Evolutionary conservation across 2,888 invertebrate species (phyloP).

Genomic region (Amiota communis): DNA sequence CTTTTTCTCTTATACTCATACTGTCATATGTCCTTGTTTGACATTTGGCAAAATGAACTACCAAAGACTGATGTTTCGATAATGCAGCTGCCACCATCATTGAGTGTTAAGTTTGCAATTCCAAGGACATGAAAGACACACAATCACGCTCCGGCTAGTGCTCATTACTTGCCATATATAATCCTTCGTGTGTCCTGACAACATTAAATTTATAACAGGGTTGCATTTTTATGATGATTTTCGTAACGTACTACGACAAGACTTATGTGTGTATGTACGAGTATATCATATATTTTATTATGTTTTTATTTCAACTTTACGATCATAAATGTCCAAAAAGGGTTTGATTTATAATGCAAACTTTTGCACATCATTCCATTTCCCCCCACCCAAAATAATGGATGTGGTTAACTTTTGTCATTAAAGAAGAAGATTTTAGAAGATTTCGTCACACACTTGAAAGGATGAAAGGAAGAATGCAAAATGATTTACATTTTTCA

Average conservation of each 20-base stretch:
- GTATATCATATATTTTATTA: slow-evolving; percentile 47
- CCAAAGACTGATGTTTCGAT: background rate
- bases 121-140: background rate
- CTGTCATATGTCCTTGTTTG: background rate
- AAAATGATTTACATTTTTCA: too few species aligned
- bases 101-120: background rate
- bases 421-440: too few species aligned
- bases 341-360: slow-evolving; percentile 72
- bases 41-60: slow-evolving; percentile 9
- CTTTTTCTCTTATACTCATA: background rate
- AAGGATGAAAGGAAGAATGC: too few species aligned
- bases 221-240: slow-evolving; percentile 57
- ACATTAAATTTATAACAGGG: slow-evolving; percentile 54
- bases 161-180: background rate
- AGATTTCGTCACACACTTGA: too few species aligned
- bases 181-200: slow-evolving; percentile 34
- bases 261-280: too few species aligned
- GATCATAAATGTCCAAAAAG: slow-evolving; percentile 73
- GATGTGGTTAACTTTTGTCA: slow-evolving; percentile 45
- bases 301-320: slow-evolving; percentile 71
- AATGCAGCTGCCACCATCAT: slow-evolving; percentile 21
- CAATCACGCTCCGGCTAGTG: slow-evolving; percentile 29
- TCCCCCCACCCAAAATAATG: slow-evolving; percentile 48
- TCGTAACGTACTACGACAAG: slow-evolving; percentile 40
- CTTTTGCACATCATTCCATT: slow-evolving; percentile 58